Evolutionary conservation across 2,113 vertebrate species (phyloP).

Genomic region (Anas platyrhynchos): DNA sequence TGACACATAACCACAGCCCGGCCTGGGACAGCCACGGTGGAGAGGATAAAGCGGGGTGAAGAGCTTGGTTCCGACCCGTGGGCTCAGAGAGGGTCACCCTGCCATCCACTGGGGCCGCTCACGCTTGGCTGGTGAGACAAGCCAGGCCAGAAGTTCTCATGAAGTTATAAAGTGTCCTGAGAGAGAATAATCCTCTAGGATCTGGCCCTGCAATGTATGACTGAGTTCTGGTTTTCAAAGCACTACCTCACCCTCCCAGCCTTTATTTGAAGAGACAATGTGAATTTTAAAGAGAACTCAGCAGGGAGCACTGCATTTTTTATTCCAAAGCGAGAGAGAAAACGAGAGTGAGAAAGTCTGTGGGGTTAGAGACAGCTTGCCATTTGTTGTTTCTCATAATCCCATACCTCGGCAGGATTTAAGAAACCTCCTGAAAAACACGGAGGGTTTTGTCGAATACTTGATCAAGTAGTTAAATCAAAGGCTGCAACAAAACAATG

Average conservation of each 20-base stretch:
- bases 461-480: constrained; percentile 42
- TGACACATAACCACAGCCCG: background rate
- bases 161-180: constrained; percentile 65
- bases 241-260: constrained; percentile 61
- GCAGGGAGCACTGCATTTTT: constrained; percentile 69
- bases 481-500: constrained; percentile 52
- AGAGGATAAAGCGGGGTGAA: background rate
- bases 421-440: constrained; percentile 69
- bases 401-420: constrained; percentile 60
- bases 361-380: constrained; percentile 55
- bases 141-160: constrained; percentile 65
- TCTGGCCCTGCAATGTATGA: constrained; percentile 56
- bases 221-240: constrained; percentile 65
- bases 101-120: background rate
- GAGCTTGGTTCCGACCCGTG: no score
- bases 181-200: constrained; percentile 59
- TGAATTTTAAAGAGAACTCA: constrained; percentile 73
- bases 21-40: background rate
- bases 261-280: constrained; percentile 74
- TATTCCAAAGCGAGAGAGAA: constrained; percentile 72
- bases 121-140: background rate
- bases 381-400: constrained; percentile 64
- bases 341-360: constrained; percentile 62
- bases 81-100: background rate
- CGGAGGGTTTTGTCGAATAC: constrained; percentile 48